phyloP scores from a whole-genome alignment of 2,888 invertebrate species.

The Pollenia amentaria region DNA sequence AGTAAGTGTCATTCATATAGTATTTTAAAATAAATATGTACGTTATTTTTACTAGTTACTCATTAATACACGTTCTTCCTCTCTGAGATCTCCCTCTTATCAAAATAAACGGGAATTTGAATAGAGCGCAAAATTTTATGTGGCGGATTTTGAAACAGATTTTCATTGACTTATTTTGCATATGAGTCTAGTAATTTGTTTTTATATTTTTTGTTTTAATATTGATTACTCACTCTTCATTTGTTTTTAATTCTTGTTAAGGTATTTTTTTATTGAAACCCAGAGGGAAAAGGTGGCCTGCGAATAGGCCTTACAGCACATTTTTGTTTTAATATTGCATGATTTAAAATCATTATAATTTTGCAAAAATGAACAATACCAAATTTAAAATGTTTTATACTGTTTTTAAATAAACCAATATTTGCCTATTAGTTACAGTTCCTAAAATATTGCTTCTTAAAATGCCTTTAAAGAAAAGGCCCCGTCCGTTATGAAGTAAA shows the following conservation, averaged over 20 bases:
- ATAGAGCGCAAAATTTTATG: slow-evolving; percentile 20
- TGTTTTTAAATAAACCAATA: too few species aligned
- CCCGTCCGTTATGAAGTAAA: too few species aligned
- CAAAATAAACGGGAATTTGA: background rate
- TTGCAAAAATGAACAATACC: too few species aligned
- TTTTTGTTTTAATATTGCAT: too few species aligned
- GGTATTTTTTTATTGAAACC: background rate
- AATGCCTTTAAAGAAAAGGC: too few species aligned
- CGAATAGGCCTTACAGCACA: too few species aligned
- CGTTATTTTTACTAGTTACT: slow-evolving; percentile 59
- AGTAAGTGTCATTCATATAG: background rate
- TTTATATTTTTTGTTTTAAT: background rate
- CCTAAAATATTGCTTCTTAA: too few species aligned
- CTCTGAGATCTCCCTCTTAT: slow-evolving; percentile 26
- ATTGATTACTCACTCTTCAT: slow-evolving; percentile 55
- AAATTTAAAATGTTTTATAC: too few species aligned
- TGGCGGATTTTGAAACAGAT: slow-evolving; percentile 34
- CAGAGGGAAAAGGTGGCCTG: too few species aligned
- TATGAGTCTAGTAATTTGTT: slow-evolving; percentile 27
- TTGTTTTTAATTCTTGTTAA: slow-evolving; percentile 1
- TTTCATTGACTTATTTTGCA: slow-evolving; percentile 54
- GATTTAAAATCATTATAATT: too few species aligned
- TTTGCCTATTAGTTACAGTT: too few species aligned
- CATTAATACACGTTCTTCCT: background rate
- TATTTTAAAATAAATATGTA: slow-evolving; percentile 52